Base-by-base conservation (phyloP, 2,888 invertebrate species). In the Strigamia transsilvanica region DNA sequence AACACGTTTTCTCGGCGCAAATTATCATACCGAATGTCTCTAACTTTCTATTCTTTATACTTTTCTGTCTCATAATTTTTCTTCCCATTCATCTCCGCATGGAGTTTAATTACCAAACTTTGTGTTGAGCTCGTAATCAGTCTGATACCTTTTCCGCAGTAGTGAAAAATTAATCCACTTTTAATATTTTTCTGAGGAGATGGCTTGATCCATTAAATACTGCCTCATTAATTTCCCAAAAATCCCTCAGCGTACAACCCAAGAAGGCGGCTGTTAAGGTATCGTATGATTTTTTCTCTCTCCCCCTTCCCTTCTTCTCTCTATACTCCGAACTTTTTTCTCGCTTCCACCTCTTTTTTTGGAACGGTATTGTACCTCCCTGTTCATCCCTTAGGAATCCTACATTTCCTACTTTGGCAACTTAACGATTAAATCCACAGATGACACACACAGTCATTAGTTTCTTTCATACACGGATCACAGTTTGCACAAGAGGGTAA, bases 151-250 rank as follows among this genome's bases (percentile, higher is more conserved):
- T 66, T 66, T 27, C 66, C 66, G 66, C 13, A 66, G 66, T 66
- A 66, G 66, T 66, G 66, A 66, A 66, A 66, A 66, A 66, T 66
- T 66, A 66, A 66, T 66, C 66, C 66, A 66, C 66, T 66, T 66
- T 66, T 66, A 66, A 66, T 66, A 66, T 66, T 66, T 66, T 66
- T 66, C 66, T 23, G 66, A 66, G 66, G 66, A 66, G 66, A 66
- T 27, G 66, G 66, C 66, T 66, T 66, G 66, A 66, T 66, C 66
- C 66, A 66, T 66, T 66, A 66, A 66, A 66, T 66, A 66, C 66
- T 27, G 66, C 66, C 66, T 66, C 66, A 66, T 66, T 66, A 66
- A 66, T 66, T 66, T 66, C 66, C 66, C 66, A 66, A 66, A 66
- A 66, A 66, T 66, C 66, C 66, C 66, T 66, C 27, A 66, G 66